Evolutionary conservation across 2,113 vertebrate genomes (phyloP), one percentile per base, ranked within the genome.

Genomic region (Monopterus albus): DNA sequence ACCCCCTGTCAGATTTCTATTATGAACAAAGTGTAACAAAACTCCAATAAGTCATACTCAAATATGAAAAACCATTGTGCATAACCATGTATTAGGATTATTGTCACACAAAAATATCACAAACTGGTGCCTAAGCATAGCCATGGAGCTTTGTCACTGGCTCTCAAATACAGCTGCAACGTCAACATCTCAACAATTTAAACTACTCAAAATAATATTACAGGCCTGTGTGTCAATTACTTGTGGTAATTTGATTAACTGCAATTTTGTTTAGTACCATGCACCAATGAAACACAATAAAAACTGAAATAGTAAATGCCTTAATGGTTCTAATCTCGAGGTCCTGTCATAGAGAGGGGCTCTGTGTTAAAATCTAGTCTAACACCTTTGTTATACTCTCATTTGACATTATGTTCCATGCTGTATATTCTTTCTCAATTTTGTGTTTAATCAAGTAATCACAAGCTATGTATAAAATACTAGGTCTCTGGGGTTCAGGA

Each of bases 381-480:
- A 17, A 10, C 8, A 10, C 7, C 29, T 36, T 31, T 31, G 25
- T 12, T 42, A 31, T 33, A 40, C 14, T 26, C 9, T 23, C 7
- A 38, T 15, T 38, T 45, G 9, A 21, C 28, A 28, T 28, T 17
- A 17, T 26, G 10, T 8, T 40, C 13, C 13, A 31, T 4, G 9
- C 3, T 20, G 49, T 13, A 33, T n/a, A 21, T 39, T 23, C 8
- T 40, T 9, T 2, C 31, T 8, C n/a, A 26, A 51, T 57, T 51
- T 9, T 20, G 46, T 17, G 17, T 53, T 72, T 39, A 38, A 60
- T 29, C 23, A 38, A 51, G 45, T 51, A 25, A 50, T 36, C 11
- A 4, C 40, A 28, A 38, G 10, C 21, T n/a, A n/a, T n/a, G n/a
- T n/a, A n/a, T n/a, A n/a, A n/a, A n/a, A n/a, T n/a, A n/a, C n/a